phyloP scores from a whole-genome alignment of 2,888 invertebrate genomes.

The Melolontha melolontha region DNA sequence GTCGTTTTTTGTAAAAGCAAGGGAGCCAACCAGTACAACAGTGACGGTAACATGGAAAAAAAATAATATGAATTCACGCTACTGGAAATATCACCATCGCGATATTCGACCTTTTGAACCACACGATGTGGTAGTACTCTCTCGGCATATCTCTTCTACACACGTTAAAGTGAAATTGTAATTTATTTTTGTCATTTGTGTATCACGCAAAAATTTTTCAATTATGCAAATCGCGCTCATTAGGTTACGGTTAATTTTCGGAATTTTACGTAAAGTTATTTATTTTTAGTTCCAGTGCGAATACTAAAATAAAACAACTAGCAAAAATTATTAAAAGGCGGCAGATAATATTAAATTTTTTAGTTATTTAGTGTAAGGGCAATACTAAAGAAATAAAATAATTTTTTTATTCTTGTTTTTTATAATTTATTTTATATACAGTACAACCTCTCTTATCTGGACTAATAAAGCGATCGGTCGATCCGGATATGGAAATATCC shows the following conservation, averaged over 20 bases:
- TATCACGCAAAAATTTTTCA: conserved; percentile 13
- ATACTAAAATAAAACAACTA: no score
- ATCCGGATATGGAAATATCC: no score
- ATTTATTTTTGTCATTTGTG: conserved; percentile 35
- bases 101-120: conserved; percentile 17
- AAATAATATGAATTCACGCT: conserved; percentile 47
- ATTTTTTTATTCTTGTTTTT: no score
- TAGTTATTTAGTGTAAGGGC: no score
- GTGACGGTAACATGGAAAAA: conserved; percentile 20
- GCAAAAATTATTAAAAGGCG: no score
- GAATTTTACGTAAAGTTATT: not conserved
- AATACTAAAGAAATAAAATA: no score
- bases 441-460: no score
- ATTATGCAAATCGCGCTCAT: conserved; percentile 28
- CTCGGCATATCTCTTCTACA: conserved; percentile 30
- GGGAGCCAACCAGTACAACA: conserved; percentile 9
- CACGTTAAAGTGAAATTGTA: conserved; percentile 33
- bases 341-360: no score
- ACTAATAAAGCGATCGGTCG: no score
- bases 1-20: conserved; percentile 56
- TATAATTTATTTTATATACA: no score
- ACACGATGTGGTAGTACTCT: conserved; percentile 34
- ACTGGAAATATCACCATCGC: conserved; percentile 39
- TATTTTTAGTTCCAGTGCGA: no score
- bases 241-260: conserved; percentile 21